Evolutionary conservation across 2,888 invertebrate genomes (phyloP).

Genomic region (Eilema griseolum): DNA sequence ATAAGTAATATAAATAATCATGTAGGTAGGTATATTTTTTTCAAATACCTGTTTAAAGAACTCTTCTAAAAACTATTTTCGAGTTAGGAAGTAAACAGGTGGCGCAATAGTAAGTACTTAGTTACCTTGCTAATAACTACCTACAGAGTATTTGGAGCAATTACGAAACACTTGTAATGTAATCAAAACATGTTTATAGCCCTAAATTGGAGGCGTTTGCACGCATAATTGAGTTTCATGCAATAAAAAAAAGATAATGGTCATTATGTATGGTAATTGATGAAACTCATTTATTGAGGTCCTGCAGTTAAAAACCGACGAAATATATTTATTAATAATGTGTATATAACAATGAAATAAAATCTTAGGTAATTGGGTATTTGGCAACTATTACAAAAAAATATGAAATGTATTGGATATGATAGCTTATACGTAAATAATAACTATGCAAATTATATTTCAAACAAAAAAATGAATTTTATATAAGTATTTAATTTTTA

Average conservation of each 20-base stretch:
- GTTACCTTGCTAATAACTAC: not conserved
- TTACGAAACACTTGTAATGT: not conserved
- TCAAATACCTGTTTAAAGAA: not conserved
- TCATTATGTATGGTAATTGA: not conserved
- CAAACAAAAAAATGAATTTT: no score
- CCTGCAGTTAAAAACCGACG: no score
- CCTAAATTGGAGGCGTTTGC: constrained; percentile 1
- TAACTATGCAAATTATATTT: no score
- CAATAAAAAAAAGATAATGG: not conserved
- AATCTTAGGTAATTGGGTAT: no score
- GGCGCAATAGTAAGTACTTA: not conserved
- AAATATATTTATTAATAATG: not conserved
- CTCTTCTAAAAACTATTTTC: no score
- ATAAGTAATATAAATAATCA: no score
- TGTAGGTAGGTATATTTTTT: no score
- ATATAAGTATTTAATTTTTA: no score
- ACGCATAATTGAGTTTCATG: not conserved
- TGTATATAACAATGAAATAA: not conserved
- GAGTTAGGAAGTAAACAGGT: not conserved
- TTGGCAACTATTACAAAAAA: no score
- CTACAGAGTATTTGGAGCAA: not conserved
- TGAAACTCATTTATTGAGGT: not conserved
- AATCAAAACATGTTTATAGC: constrained; percentile 2
- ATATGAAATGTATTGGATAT: no score
- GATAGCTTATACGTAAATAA: no score